phyloP scores from a whole-genome alignment of 92 coral and sea anemone genomes.

The Epizoanthus stellaris region DNA sequence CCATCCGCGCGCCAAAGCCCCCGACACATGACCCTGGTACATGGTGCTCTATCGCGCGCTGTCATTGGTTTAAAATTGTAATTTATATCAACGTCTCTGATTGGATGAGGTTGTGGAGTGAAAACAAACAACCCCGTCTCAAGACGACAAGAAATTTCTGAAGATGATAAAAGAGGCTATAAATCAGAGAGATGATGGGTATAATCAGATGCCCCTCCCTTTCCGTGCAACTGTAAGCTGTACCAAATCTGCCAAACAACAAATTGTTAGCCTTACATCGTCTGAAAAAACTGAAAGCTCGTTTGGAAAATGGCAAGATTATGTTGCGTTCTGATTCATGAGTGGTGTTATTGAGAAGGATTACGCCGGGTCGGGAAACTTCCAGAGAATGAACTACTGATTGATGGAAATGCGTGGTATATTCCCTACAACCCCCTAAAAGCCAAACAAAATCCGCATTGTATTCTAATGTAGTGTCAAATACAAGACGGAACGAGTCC shows the following conservation, averaged over 20 bases:
- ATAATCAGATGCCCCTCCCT: constrained; percentile 46
- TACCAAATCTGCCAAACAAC: constrained; percentile 46
- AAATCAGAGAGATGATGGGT: constrained; percentile 26
- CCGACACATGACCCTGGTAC: too few relatives aligned
- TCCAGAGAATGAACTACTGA: too few relatives aligned
- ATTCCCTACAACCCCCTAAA: too few relatives aligned
- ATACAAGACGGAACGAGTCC: constrained; percentile 28
- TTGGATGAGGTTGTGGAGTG: too few relatives aligned
- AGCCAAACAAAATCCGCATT: constrained; percentile 51
- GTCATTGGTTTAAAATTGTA: too few relatives aligned
- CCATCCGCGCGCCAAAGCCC: too few relatives aligned
- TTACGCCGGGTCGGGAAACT: constrained; percentile 39
- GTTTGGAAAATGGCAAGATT: constrained; percentile 37
- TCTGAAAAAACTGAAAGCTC: too few relatives aligned
- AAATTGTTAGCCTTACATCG: too few relatives aligned
- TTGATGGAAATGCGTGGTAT: too few relatives aligned
- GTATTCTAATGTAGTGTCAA: constrained; percentile 51
- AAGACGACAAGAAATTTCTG: constrained; percentile 32
- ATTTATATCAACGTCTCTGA: too few relatives aligned
- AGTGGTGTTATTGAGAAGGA: constrained; percentile 37
- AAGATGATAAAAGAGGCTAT: constrained; percentile 31
- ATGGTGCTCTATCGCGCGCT: too few relatives aligned
- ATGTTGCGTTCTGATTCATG: constrained; percentile 43
- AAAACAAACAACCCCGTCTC: too few relatives aligned
- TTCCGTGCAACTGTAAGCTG: constrained; percentile 17